Evolutionary conservation across 2,888 invertebrate genomes (phyloP), one percentile per base, ranked within the genome.

Genomic region (Tetramorium bicarinatum): DNA sequence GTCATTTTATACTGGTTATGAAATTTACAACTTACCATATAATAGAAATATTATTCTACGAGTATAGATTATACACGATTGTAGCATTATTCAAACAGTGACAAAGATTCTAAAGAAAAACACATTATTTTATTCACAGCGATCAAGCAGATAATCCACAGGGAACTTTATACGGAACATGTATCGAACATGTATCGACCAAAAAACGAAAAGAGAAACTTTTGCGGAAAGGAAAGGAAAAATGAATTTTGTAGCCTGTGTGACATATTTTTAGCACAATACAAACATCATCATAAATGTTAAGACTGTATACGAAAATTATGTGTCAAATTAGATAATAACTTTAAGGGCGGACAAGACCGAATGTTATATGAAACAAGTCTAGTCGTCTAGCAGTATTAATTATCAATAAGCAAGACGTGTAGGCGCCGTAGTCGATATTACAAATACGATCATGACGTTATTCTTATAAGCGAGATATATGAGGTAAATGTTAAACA

Each of bases 241-340:
- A 61, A 81, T 52, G 62, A 81, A 41, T 89, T 87, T 90, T 87
- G 87, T 87, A 87, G 91, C 77, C 83, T 66, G 82, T 66, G 82
- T 81, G 84, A 87, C 88, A 91, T 90, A 91, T 90, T 92, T 90
- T 91, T 89, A 91, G 90, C 91, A 88, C 87, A 87, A 88, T 89
- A 89, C 85, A 75, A 87, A 90, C 86, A 92, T 92, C 87, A 91
- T 87, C 86, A 88, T 92, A 90, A 91, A 85, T 88, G 87, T 92
- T 89, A 91, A 93, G 93, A 93, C 93, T 93, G 93, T 93, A 91
- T 92, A 92, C 87, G 91, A 91, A 91, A 90, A 91, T 89, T 92
- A 87, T 91, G 93, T 93, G 93, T 93, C 93, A 93, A 93, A 92
- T 92, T 93, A 93, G 92, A 21, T 80, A 87, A 67, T 87, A 89